phyloP scores from a whole-genome alignment of 1,140 invertebrate genomes.

The Papilio polytes region DNA sequence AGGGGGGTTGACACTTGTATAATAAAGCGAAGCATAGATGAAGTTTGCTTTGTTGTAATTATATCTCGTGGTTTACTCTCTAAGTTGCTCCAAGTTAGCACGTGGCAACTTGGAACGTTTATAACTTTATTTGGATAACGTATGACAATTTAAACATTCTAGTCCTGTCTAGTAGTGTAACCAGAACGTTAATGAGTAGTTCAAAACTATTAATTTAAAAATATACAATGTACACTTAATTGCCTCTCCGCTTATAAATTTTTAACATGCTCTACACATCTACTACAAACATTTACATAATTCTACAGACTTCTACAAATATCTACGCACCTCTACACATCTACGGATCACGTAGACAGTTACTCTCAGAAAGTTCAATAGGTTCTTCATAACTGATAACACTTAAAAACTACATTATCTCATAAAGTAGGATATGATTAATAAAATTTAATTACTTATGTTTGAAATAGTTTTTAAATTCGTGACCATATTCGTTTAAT shows the following conservation, averaged over 20 bases:
- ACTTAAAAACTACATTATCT: neutral
- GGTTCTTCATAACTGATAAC: slow-evolving; percentile 10
- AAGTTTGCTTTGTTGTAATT: slow-evolving; percentile 37
- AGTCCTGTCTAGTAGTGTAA: neutral
- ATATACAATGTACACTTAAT: neutral
- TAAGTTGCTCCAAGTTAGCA: slow-evolving; percentile 22
- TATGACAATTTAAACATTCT: slow-evolving; percentile 9
- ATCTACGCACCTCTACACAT: neutral
- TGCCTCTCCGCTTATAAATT: no score
- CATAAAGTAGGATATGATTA: neutral
- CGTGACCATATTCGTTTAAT: neutral
- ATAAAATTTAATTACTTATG: neutral
- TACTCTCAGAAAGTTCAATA: neutral
- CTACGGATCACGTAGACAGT: neutral
- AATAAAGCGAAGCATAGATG: slow-evolving; percentile 30
- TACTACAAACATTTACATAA: neutral
- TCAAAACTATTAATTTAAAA: neutral
- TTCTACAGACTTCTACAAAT: neutral
- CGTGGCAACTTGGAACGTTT: slow-evolving; percentile 1
- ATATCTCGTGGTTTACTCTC: slow-evolving; percentile 30
- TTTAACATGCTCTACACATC: neutral
- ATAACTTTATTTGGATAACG: slow-evolving; percentile 18
- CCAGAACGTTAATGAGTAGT: neutral
- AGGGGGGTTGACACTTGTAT: slow-evolving; percentile 16
- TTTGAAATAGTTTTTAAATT: neutral